phyloP scores from a whole-genome alignment of 37 sponge, comb jelly and placozoan species.

The Lycopodina hypogea region DNA sequence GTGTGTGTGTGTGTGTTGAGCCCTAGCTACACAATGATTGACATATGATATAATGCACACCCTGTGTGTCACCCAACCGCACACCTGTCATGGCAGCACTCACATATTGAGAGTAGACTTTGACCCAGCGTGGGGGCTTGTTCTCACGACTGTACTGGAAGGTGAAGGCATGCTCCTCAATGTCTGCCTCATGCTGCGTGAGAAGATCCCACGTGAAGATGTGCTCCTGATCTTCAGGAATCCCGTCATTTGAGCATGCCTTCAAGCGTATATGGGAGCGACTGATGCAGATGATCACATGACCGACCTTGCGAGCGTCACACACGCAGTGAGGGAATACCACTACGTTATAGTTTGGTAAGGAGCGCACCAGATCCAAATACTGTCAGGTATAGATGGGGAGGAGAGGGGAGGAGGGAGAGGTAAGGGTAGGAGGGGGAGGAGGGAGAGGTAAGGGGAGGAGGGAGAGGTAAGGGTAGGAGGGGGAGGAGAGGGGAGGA shows the following conservation, averaged over 20 bases:
- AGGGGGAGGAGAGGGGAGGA: too few relatives aligned
- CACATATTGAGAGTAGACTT: slow-evolving; percentile 68
- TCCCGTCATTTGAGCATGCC: slow-evolving; percentile 70
- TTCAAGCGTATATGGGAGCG: slow-evolving; percentile 36
- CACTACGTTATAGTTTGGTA: slow-evolving; percentile 72
- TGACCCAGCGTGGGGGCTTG: slow-evolving; percentile 65
- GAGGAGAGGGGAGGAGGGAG: background rate
- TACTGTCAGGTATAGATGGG: slow-evolving; percentile 41
- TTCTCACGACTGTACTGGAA: slow-evolving; percentile 70
- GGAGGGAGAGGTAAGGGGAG: too few relatives aligned
- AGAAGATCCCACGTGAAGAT: slow-evolving; percentile 75
- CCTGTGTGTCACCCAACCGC: too few relatives aligned
- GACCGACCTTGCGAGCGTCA: slow-evolving; percentile 90
- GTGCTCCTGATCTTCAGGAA: slow-evolving; percentile 61
- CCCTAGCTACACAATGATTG: too few relatives aligned
- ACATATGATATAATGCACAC: too few relatives aligned
- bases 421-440: too few relatives aligned
- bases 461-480: too few relatives aligned
- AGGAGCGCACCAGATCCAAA: slow-evolving; percentile 54
- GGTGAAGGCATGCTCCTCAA: slow-evolving; percentile 78
- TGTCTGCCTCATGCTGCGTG: slow-evolving; percentile 63
- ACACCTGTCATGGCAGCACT: too few relatives aligned
- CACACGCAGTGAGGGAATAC: slow-evolving; percentile 89
- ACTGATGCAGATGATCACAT: slow-evolving; percentile 73
- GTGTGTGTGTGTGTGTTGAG: too few relatives aligned